Base-by-base conservation (phyloP, 2,888 invertebrate genomes). In the Priocnemis perturbator region DNA sequence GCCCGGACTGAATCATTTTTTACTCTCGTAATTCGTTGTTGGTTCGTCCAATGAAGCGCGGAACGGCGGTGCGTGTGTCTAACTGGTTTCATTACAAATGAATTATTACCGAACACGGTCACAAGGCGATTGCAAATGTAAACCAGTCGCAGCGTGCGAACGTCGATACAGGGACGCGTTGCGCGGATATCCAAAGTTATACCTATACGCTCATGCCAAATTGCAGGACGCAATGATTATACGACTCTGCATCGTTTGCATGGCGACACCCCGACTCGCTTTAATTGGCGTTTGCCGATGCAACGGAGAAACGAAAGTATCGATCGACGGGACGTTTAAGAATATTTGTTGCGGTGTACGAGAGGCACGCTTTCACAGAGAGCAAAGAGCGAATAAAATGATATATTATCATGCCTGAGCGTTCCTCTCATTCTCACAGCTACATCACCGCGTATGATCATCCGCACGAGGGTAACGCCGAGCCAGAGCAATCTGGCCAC, bases 21-120 rank as follows among this genome's bases (percentile, higher is more conserved):
- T 59, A 47, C 26, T 2, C 5, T 47, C 37, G n/a, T 60, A 55
- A 73, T 61, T 56, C 17, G 64, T 63, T 64, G 67, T 61, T 66
- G 58, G 50, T 47, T 30, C 5, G 50, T 20, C 37, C 67, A 44
- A 52, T 19, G 45, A 11, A 44, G 20, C 48, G 58, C 21, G 37
- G 56, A 57, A 64, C 48, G 23, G 17, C 26, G 30, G n/a, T 47
- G 17, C 53, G 17, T 52, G 48, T n/a, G 44, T 62, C 58, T 55
- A 14, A 59, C 47, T 44, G 59, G 11, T 67, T 71, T 64, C 63
- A 60, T 74, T 64, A 60, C 47, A 23, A 65, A 48, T 64, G 65
- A 75, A 65, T 69, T 74, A 69, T 74, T 58, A 64, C 37, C 37
- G 62, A 60, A 50, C 55, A 37, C 26, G 59, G 45, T 26, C 20